phyloP scores from a whole-genome alignment of 2,797 vertebrate genomes.

The Silurus aristotelis region DNA sequence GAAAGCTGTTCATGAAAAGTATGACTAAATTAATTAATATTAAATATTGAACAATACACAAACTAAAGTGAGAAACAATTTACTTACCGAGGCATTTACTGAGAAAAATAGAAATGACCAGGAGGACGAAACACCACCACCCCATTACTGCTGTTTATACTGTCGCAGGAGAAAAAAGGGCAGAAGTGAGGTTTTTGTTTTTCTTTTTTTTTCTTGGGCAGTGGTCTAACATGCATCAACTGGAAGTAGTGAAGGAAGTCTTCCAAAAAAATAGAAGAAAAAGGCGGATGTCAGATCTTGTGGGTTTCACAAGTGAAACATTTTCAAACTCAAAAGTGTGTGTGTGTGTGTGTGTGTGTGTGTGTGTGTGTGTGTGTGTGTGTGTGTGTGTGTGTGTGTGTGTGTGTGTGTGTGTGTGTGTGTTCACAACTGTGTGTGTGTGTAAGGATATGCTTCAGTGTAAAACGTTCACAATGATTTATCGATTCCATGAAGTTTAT shows the following conservation, averaged over 20 bases:
- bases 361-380: background rate
- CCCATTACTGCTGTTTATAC: background rate
- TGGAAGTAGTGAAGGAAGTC: background rate
- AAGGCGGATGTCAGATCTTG: background rate
- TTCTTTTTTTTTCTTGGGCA: background rate
- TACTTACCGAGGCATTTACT: slow-evolving; percentile 25
- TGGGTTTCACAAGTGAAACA: too few species aligned
- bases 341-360: background rate
- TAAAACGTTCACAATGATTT: too few species aligned
- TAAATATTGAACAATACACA: too few species aligned
- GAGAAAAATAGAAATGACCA: slow-evolving; percentile 11
- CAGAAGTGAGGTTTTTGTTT: background rate
- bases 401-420: background rate
- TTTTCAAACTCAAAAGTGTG: background rate
- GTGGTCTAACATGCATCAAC: too few species aligned
- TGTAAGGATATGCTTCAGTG: background rate
- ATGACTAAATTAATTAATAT: too few species aligned
- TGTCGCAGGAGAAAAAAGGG: background rate
- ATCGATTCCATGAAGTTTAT: too few species aligned
- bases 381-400: background rate
- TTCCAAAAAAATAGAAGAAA: background rate
- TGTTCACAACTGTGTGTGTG: background rate
- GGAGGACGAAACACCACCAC: background rate
- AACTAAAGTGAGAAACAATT: too few species aligned
- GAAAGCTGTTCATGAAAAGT: background rate